phyloP scores from a whole-genome alignment of 2,888 invertebrate species.

The Xestoiulus laeticollis region DNA sequence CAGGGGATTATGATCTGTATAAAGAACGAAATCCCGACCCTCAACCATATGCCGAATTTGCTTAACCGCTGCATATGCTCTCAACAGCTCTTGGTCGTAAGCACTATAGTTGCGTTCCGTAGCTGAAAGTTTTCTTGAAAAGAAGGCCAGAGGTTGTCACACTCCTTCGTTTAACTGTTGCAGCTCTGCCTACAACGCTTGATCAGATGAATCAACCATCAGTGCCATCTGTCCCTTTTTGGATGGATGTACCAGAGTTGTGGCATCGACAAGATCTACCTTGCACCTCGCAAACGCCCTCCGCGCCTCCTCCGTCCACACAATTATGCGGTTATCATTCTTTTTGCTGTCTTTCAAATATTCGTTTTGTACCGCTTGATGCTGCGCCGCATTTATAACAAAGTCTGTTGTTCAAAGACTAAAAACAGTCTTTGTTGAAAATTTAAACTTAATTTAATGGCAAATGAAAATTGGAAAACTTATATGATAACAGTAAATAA shows the following conservation, averaged over 20 bases:
- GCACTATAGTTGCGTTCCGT: conserved; percentile 61
- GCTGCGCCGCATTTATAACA: neutral
- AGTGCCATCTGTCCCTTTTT: neutral
- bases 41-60: conserved; percentile 56
- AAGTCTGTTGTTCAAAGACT: too few species aligned
- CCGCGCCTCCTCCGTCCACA: neutral
- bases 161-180: neutral
- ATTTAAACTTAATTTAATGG: too few species aligned
- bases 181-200: neutral
- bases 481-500: too few species aligned
- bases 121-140: conserved; percentile 58
- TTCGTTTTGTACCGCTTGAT: neutral
- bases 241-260: neutral
- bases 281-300: neutral
- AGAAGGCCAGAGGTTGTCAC: too few species aligned
- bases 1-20: conserved; percentile 58
- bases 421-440: too few species aligned
- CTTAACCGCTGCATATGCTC: conserved; percentile 47
- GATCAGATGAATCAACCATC: neutral
- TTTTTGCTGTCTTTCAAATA: neutral
- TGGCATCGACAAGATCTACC: neutral
- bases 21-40: conserved; percentile 57
- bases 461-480: too few species aligned
- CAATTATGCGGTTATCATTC: neutral
- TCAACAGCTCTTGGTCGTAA: conserved; percentile 54